Conservation (phyloP, 1,140 invertebrate species). For the Glomeris maerens region DNA sequence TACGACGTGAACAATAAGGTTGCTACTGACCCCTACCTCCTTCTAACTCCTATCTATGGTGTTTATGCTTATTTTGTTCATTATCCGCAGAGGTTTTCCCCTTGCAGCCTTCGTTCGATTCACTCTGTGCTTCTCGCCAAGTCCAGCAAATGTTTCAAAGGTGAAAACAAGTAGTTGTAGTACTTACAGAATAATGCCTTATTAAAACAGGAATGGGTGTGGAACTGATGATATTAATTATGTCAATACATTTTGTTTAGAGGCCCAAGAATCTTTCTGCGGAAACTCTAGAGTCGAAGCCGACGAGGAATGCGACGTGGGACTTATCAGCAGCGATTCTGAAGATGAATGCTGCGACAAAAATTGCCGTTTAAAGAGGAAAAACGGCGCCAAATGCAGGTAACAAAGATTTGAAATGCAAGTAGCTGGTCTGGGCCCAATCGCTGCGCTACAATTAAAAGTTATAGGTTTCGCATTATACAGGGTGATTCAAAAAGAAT, state of each 20-base stretch:
- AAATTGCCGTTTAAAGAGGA: slow-evolving; percentile 62
- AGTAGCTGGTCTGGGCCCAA: too few species aligned
- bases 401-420: not conserved
- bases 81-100: slow-evolving; percentile 76
- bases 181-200: too few species aligned
- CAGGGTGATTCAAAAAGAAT: too few species aligned
- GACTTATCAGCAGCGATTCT: slow-evolving; percentile 77
- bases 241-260: slow-evolving; percentile 30
- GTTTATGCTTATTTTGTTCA: slow-evolving; percentile 16
- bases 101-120: slow-evolving; percentile 82
- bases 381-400: slow-evolving; percentile 62
- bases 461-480: too few species aligned
- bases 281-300: slow-evolving; percentile 84
- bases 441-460: too few species aligned
- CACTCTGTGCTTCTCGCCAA: slow-evolving; percentile 82
- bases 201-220: too few species aligned
- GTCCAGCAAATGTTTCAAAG: slow-evolving; percentile 71
- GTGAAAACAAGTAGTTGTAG: too few species aligned
- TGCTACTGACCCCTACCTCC: slow-evolving; percentile 7
- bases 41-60: not conserved
- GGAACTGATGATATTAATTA: too few species aligned
- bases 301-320: slow-evolving; percentile 87
- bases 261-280: slow-evolving; percentile 87
- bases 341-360: slow-evolving; percentile 84
- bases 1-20: slow-evolving; percentile 96